Evolutionary conservation across 2,797 vertebrate genomes (phyloP).

Genomic region (Typhlichthys subterraneus): DNA sequence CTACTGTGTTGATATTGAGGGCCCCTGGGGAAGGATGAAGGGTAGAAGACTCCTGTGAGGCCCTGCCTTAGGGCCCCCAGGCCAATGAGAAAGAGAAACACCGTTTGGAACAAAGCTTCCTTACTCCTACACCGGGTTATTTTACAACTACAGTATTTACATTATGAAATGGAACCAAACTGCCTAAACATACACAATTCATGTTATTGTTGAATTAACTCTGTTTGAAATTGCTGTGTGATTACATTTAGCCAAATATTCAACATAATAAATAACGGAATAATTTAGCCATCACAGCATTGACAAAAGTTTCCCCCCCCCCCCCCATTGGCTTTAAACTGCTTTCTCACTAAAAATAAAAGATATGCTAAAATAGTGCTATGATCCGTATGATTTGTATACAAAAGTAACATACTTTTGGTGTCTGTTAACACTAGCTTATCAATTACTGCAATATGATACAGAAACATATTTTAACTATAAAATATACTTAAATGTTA

Average conservation of each 20-base stretch:
- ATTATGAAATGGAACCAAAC: slow-evolving; percentile 5
- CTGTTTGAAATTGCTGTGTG: no score
- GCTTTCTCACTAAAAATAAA: no score
- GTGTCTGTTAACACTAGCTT: background rate
- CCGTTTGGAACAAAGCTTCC: slow-evolving; percentile 32
- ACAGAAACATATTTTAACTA: no score
- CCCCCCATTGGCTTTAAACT: no score
- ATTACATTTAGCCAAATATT: no score
- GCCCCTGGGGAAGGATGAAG: slow-evolving; percentile 59
- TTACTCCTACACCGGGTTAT: slow-evolving; percentile 34
- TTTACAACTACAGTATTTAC: slow-evolving; percentile 34
- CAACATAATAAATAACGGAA: background rate
- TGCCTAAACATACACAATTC: no score
- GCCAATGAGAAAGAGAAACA: slow-evolving; percentile 38
- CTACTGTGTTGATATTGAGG: slow-evolving; percentile 74
- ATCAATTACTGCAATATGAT: slow-evolving; percentile 1
- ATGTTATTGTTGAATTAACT: no score
- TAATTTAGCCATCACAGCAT: slow-evolving; percentile 1
- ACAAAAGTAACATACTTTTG: background rate
- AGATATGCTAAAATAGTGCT: no score
- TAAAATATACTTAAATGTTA: no score
- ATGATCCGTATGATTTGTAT: no score
- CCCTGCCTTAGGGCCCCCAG: slow-evolving; percentile 48
- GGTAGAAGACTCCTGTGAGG: slow-evolving; percentile 59
- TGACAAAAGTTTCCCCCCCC: background rate